These are phyloP conservation scores for Hydrozoanthus tunicans DNA, from an alignment of 64 coral and sea anemone genomes.

Conservation along the genomic window DNA sequence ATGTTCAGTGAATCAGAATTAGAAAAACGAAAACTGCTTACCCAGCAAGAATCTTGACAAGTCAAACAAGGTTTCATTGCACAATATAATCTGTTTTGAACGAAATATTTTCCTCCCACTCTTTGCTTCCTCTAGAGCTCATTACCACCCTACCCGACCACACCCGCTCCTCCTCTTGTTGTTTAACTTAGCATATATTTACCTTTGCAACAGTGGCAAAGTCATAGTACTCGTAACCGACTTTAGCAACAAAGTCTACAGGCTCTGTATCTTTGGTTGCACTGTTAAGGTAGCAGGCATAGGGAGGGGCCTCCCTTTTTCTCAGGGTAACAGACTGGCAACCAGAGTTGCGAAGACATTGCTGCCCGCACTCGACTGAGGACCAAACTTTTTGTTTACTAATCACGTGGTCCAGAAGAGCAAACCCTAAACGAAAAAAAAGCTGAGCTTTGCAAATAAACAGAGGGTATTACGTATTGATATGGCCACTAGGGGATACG, in stretches of 20 bases:
- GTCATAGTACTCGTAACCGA: constrained; percentile 47
- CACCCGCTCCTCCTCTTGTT: background rate
- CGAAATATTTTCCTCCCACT: too few species aligned
- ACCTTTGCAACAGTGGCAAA: constrained; percentile 50
- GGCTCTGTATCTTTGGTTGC: constrained; percentile 35
- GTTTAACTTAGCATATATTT: background rate
- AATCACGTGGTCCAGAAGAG: constrained; percentile 39
- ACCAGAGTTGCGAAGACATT: background rate
- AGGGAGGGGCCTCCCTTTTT: background rate
- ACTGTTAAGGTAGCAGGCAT: constrained; percentile 34
- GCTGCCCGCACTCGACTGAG: constrained; percentile 17
- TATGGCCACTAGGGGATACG: background rate
- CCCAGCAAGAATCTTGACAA: too few species aligned
- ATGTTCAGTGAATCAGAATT: too few species aligned
- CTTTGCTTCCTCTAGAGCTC: background rate
- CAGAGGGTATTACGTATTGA: background rate
- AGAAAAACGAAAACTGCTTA: too few species aligned
- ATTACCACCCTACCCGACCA: background rate
- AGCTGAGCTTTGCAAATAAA: background rate
- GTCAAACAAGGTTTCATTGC: too few species aligned
- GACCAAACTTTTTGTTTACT: constrained; percentile 42
- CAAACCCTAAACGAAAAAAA: constrained; percentile 2
- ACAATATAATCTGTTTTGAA: too few species aligned
- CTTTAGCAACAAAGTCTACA: constrained; percentile 27
- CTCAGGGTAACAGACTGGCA: constrained; percentile 44